Conservation (phyloP, 2,113 vertebrate species). For the Telmatochromis sp. region DNA sequence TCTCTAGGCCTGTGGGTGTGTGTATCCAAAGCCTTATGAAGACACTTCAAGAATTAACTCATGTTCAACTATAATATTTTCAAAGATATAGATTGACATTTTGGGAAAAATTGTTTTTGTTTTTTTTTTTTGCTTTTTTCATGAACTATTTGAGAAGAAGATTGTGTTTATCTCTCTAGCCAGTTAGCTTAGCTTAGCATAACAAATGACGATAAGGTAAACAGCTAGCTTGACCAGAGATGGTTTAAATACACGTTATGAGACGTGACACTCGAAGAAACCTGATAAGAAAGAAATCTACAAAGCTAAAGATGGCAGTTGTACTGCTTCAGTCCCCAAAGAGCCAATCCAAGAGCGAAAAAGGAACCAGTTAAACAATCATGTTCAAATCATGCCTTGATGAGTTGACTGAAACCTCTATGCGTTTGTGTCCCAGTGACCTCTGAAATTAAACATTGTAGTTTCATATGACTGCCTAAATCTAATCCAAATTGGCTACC, state of each 20-base stretch:
- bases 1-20: not conserved
- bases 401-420: fast-evolving
- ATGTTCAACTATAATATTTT: not conserved
- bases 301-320: not conserved
- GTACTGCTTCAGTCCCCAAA: not conserved
- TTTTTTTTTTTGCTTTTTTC: not conserved
- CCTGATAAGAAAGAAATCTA: not conserved
- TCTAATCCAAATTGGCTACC: not conserved
- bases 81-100: not conserved
- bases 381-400: not conserved
- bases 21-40: fast-evolving
- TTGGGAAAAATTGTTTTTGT: fast-evolving
- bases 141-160: not conserved
- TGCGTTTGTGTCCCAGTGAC: not conserved
- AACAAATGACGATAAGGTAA: fast-evolving
- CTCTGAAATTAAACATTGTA: not conserved
- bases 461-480: not conserved
- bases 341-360: not conserved
- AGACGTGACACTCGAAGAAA: not conserved
- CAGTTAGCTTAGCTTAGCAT: not conserved
- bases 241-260: not conserved
- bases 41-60: not conserved
- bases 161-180: not conserved
- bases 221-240: not conserved
- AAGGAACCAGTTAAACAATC: not conserved